Evolutionary conservation across 2,113 vertebrate genomes (phyloP), one percentile per base, ranked within the genome.

Genomic region (Serilophus lunatus): DNA sequence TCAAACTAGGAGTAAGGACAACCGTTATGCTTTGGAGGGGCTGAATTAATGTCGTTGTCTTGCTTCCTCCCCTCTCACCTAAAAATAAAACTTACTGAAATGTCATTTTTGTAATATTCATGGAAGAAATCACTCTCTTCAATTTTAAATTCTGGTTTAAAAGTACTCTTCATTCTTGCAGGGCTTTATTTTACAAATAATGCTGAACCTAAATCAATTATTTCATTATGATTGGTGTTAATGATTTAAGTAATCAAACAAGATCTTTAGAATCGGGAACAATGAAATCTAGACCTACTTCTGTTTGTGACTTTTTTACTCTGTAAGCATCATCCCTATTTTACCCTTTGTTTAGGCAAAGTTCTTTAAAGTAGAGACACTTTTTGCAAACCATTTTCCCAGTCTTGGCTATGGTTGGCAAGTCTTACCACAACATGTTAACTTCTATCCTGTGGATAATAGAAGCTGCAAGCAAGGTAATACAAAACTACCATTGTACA

Each of bases 81-180:
- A 85, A 50, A 17, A 94, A 85, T 61, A 94, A 93, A 96, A 88
- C 69, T 88, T 93, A 75, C n/a, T 94, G 78, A 82, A 91, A 82
- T 85, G n/a, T 61, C 42, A 54, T 12, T 22, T 38, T 42, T 51
- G 7, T 51, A 49, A 77, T 6, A 14, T 54, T 90, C 4, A 12
- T 47, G 36, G 12, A 38, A 87, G 38, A 95, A 84, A 72, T 68
- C 20, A 45, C 0, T 1, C 4, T 86, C 13, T 82, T 88, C 44
- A 33, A 10, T 82, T 78, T 92, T 40, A 53, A 84, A 68, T 56
- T 72, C 44, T 64, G 10, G 56, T 84, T 92, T 82, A 71, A 86
- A 94, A 91, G 4, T 29, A n/a, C 22, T 56, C 84, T 49, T 17
- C 6, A 17, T 61, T 59, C 25, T 51, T 78, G 10, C 10, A 81